A percentile compares a stretch with the other conserved stretches of the same genome.
Conservation (phyloP, 2,797 vertebrate species). For the Strix occidentalis region DNA sequence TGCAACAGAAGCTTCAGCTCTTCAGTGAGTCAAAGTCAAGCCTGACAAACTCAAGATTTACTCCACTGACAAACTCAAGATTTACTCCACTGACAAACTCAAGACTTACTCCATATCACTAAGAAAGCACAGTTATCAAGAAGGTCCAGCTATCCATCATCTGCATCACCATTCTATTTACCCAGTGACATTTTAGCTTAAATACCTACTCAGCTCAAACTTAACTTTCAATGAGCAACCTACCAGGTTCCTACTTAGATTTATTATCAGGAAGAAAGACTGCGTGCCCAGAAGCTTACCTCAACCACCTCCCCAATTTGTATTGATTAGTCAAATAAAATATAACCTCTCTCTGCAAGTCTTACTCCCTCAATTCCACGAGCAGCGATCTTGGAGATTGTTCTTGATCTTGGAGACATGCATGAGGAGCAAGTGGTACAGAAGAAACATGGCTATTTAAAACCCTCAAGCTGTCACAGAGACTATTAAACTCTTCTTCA, state of each 20-base stretch:
- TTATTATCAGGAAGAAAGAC: neutral
- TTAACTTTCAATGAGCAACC: neutral
- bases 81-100: neutral
- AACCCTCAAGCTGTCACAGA: neutral
- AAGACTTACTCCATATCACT: neutral
- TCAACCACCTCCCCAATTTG: neutral
- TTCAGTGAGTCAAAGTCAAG: neutral
- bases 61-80: neutral
- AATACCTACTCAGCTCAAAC: neutral
- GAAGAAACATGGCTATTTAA: neutral
- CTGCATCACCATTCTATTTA: neutral
- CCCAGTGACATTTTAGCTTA: neutral
- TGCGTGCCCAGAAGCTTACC: neutral
- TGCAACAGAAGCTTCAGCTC: neutral
- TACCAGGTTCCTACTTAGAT: neutral
- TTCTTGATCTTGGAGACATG: neutral
- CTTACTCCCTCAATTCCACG: neutral
- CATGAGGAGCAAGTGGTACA: neutral
- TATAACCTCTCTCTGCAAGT: neutral
- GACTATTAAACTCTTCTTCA: neutral
- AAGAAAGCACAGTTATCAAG: neutral
- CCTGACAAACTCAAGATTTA: constrained; percentile 5
- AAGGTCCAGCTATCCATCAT: neutral
- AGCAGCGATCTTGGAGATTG: neutral
- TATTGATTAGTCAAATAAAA: neutral